phyloP scores from a whole-genome alignment of 2,888 invertebrate species.

The Pemphredon lugubris region DNA sequence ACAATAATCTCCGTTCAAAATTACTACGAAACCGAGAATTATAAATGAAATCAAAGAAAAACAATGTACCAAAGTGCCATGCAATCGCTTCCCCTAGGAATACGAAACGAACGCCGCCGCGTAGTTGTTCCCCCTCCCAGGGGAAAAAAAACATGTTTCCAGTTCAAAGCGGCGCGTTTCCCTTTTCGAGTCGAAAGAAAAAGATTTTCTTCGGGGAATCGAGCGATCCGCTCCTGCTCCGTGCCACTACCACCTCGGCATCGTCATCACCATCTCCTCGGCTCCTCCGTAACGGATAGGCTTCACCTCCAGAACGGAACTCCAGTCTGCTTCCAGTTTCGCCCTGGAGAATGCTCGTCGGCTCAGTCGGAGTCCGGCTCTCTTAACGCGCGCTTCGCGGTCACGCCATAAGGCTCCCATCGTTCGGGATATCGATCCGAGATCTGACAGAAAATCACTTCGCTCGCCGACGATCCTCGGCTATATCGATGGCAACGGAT shows the following conservation, averaged over 20 bases:
- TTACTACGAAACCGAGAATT: no score
- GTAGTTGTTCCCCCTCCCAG: no score
- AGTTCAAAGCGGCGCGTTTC: no score
- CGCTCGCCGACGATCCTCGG: not conserved
- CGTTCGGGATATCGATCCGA: slow-evolving; percentile 5
- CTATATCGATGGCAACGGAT: not conserved
- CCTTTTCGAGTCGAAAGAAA: not conserved
- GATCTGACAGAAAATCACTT: slow-evolving; percentile 32
- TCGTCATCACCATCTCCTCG: slow-evolving; percentile 67
- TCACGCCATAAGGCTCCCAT: slow-evolving; percentile 23
- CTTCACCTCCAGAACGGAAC: slow-evolving; percentile 70
- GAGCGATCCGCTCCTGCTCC: slow-evolving; percentile 59
- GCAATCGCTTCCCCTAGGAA: no score
- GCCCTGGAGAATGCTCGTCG: slow-evolving; percentile 58
- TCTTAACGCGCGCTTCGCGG: slow-evolving; percentile 60
- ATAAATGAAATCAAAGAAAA: no score
- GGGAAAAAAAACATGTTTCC: no score
- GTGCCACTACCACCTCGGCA: slow-evolving; percentile 61
- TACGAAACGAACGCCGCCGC: no score
- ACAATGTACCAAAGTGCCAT: no score
- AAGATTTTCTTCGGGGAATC: slow-evolving; percentile 26
- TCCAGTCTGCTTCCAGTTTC: slow-evolving; percentile 69
- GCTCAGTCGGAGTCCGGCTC: slow-evolving; percentile 61
- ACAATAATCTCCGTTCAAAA: no score
- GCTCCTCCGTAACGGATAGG: slow-evolving; percentile 73